These are phyloP conservation scores for Gymnogyps californianus DNA, from an alignment of 2,113 vertebrate species.

Conservation along the genomic window DNA sequence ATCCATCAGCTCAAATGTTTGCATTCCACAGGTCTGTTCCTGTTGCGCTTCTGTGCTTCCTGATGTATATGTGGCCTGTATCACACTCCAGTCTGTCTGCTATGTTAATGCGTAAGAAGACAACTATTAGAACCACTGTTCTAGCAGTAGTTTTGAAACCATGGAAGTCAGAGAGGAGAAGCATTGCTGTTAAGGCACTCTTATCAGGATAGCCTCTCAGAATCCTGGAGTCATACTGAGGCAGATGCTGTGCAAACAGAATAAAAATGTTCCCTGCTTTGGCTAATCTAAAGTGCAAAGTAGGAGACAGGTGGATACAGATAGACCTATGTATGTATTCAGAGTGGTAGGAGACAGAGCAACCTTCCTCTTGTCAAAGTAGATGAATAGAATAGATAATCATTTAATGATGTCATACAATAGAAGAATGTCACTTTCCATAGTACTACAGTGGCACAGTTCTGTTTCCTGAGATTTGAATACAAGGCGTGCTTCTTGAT, in stretches of 20 bases:
- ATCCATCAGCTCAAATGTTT: background rate
- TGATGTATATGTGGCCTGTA: background rate
- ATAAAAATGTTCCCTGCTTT: background rate
- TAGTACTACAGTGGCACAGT: background rate
- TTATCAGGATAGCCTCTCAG: background rate
- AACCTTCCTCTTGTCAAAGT: background rate
- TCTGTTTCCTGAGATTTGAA: background rate
- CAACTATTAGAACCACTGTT: background rate
- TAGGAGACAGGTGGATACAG: background rate
- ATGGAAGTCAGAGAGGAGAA: background rate
- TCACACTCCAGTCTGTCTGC: accelerated
- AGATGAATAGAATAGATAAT: background rate
- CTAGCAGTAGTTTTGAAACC: background rate
- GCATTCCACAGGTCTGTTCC: background rate
- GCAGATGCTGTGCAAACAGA: background rate
- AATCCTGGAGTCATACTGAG: background rate
- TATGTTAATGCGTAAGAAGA: background rate
- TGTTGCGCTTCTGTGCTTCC: background rate
- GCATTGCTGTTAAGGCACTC: background rate
- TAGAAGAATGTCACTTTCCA: background rate
- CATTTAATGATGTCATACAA: background rate
- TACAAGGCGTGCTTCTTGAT: background rate
- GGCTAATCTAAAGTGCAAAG: background rate
- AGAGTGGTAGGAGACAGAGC: background rate
- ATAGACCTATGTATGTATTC: background rate